Evolutionary conservation across 2,113 vertebrate species (phyloP), one percentile per base, ranked within the genome.

Genomic region (Amphilophus citrinellus): DNA sequence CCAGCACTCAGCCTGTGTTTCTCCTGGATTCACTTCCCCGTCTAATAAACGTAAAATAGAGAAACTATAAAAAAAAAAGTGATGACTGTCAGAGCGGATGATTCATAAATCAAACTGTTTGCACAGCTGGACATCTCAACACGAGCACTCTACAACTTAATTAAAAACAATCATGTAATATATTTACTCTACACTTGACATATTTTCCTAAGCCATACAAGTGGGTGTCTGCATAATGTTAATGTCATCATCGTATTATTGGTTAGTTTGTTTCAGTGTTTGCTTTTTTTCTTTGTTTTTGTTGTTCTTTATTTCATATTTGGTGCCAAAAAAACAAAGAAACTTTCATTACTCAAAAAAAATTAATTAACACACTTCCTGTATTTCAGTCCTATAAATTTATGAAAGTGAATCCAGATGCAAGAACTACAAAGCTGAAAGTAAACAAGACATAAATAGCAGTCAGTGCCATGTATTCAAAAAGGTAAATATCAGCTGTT

Each of bases 231-330:
- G 65, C 65, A 68, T 27, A 68, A 68, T 68, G 22, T 47, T 68
- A 0, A 68, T 68, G 47, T 68, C 1, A 44, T 27, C 0, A 44
- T 66, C 0, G 17, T 44, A 27, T 44, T 0, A 66, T 39, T 35
- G 35, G 7, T 35, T 35, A 35, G 0, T 47, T 44, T 68, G 14
- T 2, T 17, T 66, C 39, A 15, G 24, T 10, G 13, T 66, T 15
- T 15, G 7, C 62, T 66, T 7, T 1, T 1, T 24, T 66, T 66
- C 37, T 68, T 68, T 66, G 0, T 66, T 42, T 66, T 68, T 68
- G 22, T 24, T 50, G 8, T 68, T 0, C 7, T 56, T 56, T n/a
- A 20, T 56, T 50, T 50, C n/a, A 66, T 39, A 17, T 22, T 2
- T 68, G 42, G 42, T 68, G 22, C 63, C n/a, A 68, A 68, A 47